Evolutionary conservation across 2,888 invertebrate genomes (phyloP).

Genomic region (Morpho helenor): DNA sequence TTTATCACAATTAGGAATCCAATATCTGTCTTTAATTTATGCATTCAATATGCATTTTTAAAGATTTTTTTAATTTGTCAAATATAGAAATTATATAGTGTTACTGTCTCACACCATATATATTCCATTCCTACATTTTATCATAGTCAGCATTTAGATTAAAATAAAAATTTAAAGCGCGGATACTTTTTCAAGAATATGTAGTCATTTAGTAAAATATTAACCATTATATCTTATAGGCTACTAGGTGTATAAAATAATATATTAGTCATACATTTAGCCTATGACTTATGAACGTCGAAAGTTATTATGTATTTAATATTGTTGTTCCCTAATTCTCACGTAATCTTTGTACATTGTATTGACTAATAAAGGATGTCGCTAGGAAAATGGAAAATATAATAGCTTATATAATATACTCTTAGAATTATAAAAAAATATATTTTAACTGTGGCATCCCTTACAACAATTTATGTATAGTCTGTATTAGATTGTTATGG

Average conservation of each 20-base stretch:
- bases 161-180: conserved; percentile 6
- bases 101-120: neutral
- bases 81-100: neutral
- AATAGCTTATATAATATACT: neutral
- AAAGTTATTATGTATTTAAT: conserved; percentile 12
- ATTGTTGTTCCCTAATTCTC: conserved; percentile 22
- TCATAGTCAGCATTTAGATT: conserved; percentile 44
- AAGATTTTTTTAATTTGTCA: neutral
- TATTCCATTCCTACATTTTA: conserved; percentile 32
- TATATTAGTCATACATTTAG: conserved; percentile 8
- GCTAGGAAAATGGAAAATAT: conserved; percentile 1
- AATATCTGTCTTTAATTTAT: no score
- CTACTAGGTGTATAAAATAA: conserved; percentile 12
- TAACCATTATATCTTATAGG: conserved; percentile 9
- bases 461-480: conserved; percentile 37
- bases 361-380: conserved; percentile 7
- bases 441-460: conserved; percentile 22
- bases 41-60: no score
- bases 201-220: conserved; percentile 11
- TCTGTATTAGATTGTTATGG: conserved; percentile 60
- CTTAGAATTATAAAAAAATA: conserved; percentile 12
- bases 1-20: no score
- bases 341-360: conserved; percentile 22
- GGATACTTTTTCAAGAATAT: conserved; percentile 17
- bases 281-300: conserved; percentile 14